These are phyloP conservation scores for Tyria jacobaeae DNA, from an alignment of 2,888 invertebrate genomes.

Conservation along the genomic window DNA sequence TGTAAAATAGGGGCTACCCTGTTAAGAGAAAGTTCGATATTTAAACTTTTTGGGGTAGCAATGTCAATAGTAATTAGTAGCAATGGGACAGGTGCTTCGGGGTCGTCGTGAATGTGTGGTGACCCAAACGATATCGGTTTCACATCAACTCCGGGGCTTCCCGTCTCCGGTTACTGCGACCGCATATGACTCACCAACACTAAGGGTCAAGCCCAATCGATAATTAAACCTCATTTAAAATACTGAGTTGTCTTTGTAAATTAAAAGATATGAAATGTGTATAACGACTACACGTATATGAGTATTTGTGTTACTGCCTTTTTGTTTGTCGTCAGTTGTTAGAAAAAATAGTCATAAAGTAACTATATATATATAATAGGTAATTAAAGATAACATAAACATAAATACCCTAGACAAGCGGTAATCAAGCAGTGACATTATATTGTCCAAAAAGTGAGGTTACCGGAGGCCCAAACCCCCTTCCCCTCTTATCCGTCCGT, in stretches of 20 bases:
- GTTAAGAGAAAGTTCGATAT: not conserved
- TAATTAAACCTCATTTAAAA: constrained; percentile 21
- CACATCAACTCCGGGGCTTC: constrained; percentile 56
- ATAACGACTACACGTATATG: not conserved
- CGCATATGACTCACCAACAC: constrained; percentile 47
- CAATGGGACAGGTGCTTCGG: constrained; percentile 46
- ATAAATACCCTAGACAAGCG: too few species aligned
- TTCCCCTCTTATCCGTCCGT: too few species aligned
- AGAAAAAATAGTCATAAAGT: too few species aligned
- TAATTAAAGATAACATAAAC: too few species aligned
- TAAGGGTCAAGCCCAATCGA: constrained; percentile 45
- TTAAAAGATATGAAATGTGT: not conserved
- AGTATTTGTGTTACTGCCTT: not conserved
- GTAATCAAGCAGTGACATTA: not conserved
- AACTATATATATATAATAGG: too few species aligned
- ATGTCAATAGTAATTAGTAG: constrained; percentile 14
- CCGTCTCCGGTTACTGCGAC: constrained; percentile 57
- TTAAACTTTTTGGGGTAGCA: constrained; percentile 12
- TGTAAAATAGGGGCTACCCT: constrained; percentile 1
- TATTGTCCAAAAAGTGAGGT: not conserved
- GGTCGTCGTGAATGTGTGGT: constrained; percentile 43
- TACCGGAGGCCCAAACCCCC: too few species aligned
- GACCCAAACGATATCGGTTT: constrained; percentile 58
- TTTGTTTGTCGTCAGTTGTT: not conserved
- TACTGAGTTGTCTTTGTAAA: constrained; percentile 5